Evolutionary conservation across 1,140 invertebrate species (phyloP).

Genomic region (Drosophila rhopaloa): DNA sequence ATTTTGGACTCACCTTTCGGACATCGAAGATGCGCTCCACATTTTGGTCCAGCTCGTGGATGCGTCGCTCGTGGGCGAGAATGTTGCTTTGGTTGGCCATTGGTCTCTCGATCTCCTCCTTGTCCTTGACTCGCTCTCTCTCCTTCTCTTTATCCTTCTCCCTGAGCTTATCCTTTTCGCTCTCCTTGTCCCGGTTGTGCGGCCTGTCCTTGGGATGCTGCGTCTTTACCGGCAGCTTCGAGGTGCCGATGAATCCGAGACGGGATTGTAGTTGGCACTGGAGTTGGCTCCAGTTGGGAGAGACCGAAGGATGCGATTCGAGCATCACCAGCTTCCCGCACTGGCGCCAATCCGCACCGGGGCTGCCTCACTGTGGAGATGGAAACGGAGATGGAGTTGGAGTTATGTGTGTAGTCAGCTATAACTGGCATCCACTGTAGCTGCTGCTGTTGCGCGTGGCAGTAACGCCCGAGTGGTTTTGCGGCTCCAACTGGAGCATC

Average conservation of each 20-base stretch:
- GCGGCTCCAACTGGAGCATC: slow-evolving; percentile 49
- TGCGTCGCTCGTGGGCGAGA: slow-evolving; percentile 54
- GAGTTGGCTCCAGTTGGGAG: neutral
- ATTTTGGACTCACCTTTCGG: slow-evolving; percentile 53
- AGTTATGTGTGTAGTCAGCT: neutral
- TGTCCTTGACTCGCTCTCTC: neutral
- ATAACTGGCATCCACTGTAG: slow-evolving; percentile 13
- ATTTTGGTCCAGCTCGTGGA: slow-evolving; percentile 65
- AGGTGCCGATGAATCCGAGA: neutral
- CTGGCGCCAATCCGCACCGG: neutral
- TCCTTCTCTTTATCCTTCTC: slow-evolving; percentile 5
- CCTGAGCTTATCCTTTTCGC: slow-evolving; percentile 3
- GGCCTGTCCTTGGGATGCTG: slow-evolving; percentile 1
- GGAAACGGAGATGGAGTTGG: neutral
- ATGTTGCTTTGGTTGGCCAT: slow-evolving; percentile 37
- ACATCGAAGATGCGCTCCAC: slow-evolving; percentile 63
- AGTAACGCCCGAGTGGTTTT: slow-evolving; percentile 30
- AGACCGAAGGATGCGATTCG: neutral
- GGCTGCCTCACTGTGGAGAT: slow-evolving; percentile 1
- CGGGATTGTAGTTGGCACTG: neutral
- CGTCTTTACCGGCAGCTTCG: neutral
- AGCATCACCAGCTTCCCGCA: neutral
- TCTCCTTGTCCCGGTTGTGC: neutral
- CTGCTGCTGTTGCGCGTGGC: slow-evolving; percentile 26
- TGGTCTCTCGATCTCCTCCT: neutral